phyloP scores from a whole-genome alignment of 2,797 vertebrate genomes.

The Podarcis siculus region DNA sequence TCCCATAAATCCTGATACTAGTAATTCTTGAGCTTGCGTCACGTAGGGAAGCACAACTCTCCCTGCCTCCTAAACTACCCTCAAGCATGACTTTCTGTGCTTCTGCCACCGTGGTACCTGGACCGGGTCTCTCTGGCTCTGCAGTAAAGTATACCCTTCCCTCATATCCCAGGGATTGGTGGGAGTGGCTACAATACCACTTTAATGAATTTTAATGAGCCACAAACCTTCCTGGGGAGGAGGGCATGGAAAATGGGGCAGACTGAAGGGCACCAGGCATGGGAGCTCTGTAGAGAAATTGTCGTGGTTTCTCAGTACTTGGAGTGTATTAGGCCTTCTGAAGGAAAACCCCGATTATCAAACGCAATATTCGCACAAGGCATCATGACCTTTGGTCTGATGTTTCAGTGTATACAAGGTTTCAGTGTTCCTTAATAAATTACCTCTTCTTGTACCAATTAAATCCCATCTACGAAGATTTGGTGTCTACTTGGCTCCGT shows the following conservation, averaged over 20 bases:
- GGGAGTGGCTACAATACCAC: neutral
- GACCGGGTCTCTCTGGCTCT: too few species aligned
- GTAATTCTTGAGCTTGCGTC: too few species aligned
- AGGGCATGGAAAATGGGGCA: constrained; percentile 40
- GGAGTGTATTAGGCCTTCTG: constrained; percentile 45
- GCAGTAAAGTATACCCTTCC: too few species aligned
- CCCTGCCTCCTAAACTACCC: too few species aligned
- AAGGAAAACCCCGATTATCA: constrained; percentile 70
- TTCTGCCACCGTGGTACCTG: too few species aligned
- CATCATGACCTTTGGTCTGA: constrained; percentile 57
- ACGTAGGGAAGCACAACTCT: too few species aligned
- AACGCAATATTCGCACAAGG: constrained; percentile 60
- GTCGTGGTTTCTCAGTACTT: constrained; percentile 71
- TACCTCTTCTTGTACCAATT: constrained; percentile 81
- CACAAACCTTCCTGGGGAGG: constrained; percentile 45
- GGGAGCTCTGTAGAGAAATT: constrained; percentile 70
- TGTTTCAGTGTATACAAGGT: constrained; percentile 70
- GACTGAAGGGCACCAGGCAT: constrained; percentile 82
- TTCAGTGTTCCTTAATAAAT: constrained; percentile 80
- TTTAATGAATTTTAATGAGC: constrained; percentile 49
- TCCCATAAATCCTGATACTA: too few species aligned
- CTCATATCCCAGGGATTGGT: neutral
- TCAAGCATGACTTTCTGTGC: too few species aligned
- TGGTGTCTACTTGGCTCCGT: constrained; percentile 73
- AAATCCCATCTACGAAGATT: constrained; percentile 75